Base-by-base conservation (phyloP, 2,888 invertebrate species). In the Macrophya alboannulata region DNA sequence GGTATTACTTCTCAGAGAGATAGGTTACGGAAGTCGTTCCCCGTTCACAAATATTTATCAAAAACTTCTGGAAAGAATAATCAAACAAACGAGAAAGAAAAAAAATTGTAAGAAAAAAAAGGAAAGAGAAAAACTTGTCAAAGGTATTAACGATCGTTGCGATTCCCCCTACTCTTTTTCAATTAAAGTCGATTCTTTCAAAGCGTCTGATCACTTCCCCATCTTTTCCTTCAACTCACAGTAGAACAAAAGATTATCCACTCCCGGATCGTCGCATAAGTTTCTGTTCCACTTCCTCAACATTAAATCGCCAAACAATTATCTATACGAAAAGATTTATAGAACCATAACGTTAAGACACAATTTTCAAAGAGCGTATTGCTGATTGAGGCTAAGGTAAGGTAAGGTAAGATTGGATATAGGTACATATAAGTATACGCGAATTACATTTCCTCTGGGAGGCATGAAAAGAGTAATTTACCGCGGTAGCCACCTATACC, bases 391-490 rank as follows among this genome's bases (percentile, higher is more conserved):
- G 21, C 9, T 55, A 62, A 55, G 9, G 48, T 74, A 83, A 62
- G 85, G 86, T 85, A 81, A 77, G 77, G 48, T 68, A 65, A 59
- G 85, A 71, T 85, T 31, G 25, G 45, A 76, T 82, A 48, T 48
- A 31, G 31, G 48, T 15, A 48, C 4, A 31, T 15, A n/a, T n/a
- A n/a, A n/a, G 15, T 48, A 77, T 40, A 68, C 51, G 86, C 84
- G 86, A 86, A 86, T 31, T 86, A 84, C 81, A 86, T 86, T 65
- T 84, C 79, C 79, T 86, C 51, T 55, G 79, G 86, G 84, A 76
- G 71, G 84, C 81, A 85, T 86, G 88, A 89, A 88, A 89, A 85
- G 85, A 88, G 87, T 88, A 88, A 90, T 88, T 89, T 85, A 85
- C 84, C 82, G 85, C 85, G 86, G 86, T 62, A 81, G 86, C 43